Conservation (phyloP, 2,113 vertebrate genomes). For the Leucopsar rothschildi region DNA sequence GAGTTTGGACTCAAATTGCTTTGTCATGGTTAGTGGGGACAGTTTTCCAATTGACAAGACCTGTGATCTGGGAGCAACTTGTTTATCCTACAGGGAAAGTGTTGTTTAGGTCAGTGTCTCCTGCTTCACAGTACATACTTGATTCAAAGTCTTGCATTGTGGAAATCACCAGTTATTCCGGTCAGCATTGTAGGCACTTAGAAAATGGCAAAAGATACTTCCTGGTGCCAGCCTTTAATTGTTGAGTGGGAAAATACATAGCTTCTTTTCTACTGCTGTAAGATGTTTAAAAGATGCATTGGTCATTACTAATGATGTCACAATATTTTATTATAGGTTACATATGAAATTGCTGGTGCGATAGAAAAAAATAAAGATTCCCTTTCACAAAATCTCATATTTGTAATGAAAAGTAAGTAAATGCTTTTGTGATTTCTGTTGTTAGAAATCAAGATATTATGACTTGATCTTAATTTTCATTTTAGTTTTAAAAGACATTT, state of each 20-base stretch:
- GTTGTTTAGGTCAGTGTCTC: not conserved
- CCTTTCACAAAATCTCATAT: constrained; percentile 90
- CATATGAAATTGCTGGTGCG: constrained; percentile 86
- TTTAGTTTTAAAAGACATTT: not conserved
- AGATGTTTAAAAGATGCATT: not conserved
- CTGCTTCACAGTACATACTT: not conserved
- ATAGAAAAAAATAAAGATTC: constrained; percentile 91
- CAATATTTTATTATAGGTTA: constrained; percentile 78
- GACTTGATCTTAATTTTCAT: not conserved
- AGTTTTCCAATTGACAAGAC: not conserved
- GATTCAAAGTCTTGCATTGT: not conserved
- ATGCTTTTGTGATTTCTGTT: not conserved
- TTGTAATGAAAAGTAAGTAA: constrained; percentile 94
- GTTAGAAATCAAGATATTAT: not conserved
- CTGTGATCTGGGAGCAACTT: not conserved
- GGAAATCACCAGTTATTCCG: not conserved
- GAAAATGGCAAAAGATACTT: not conserved
- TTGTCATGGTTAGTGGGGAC: not conserved
- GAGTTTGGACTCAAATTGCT: not conserved
- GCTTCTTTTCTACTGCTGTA: not conserved
- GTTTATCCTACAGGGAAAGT: not conserved
- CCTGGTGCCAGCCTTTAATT: not conserved
- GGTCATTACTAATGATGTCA: constrained; percentile 48
- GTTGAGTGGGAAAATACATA: not conserved
- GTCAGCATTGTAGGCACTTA: not conserved